Base-by-base conservation (phyloP, 2,888 invertebrate species). In the Oegoconia quadripuncta region DNA sequence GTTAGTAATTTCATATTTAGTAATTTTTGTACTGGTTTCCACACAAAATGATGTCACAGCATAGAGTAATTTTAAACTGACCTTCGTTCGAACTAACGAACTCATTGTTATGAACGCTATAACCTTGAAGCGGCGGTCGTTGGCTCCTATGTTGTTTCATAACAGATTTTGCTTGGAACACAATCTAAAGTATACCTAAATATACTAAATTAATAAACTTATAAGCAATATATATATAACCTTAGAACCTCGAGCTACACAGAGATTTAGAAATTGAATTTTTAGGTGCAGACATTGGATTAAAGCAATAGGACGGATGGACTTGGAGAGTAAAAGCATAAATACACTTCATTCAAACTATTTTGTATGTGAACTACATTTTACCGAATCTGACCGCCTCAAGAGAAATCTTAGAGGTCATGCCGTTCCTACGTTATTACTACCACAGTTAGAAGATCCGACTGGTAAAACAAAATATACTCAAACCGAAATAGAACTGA, bases 271-370 rank as follows among this genome's bases (percentile, higher is more conserved):
- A n/a, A n/a, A n/a, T 6, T 23, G 3, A 7, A 7, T 23, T 34
- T 34, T 34, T 34, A 34, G 34, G 17, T 26, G 34, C 26, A 25
- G 26, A 11, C 34, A 34, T 26, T 34, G 34, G 34, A 11, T 16
- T 17, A 25, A 26, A 26, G 34, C 34, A 26, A 17, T 26, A 12
- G 34, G 34, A 12, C 34, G 34, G 26, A 17, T 26, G 16, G 34
- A 34, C 26, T 26, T 34, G 18, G 25, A 16, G 17, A 25, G 18
- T 27, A 35, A 35, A 27, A 14, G 13, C 6, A 36, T 36, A 20
- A 28, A 36, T 17, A 22, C 14, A 22, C 22, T 29, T 28, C 35
- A 36, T 14, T 20, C 13, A 3, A 28, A 28, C 28, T 22, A 28
- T 20, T 27, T 26, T 17, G 26, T 34, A 16, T 34, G 34, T 26